phyloP scores from a whole-genome alignment of 2,888 invertebrate species.

The Meliscaeva auricollis region DNA sequence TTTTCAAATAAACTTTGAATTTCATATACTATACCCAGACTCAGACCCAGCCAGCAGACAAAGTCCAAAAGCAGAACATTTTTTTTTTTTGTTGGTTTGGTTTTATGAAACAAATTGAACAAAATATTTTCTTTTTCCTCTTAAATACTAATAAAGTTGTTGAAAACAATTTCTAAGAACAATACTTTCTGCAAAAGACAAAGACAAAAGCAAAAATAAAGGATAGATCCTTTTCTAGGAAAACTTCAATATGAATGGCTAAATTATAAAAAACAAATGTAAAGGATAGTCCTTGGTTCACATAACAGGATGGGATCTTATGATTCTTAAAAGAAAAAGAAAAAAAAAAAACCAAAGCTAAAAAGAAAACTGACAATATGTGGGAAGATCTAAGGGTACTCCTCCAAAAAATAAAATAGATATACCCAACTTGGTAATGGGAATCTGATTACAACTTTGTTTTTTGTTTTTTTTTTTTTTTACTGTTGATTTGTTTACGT shows the following conservation, averaged over 20 bases:
- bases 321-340: not conserved
- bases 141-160: conserved; percentile 11
- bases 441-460: conserved; percentile 51
- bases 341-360: not conserved
- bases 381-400: conserved; percentile 11
- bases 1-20: conserved; percentile 51
- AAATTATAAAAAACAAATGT: conserved; percentile 18
- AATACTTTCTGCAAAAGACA: conserved; percentile 42
- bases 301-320: conserved; percentile 5
- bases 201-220: conserved; percentile 2
- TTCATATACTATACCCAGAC: not conserved
- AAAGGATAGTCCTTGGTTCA: not conserved
- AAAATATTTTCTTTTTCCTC: conserved; percentile 44
- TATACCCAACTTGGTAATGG: conserved; percentile 8
- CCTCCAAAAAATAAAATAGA: not conserved
- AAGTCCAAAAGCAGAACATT: conserved; percentile 16
- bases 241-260: not conserved
- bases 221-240: not conserved
- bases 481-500: conserved; percentile 1
- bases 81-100: not conserved
- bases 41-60: too few species aligned
- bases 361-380: not conserved
- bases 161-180: conserved; percentile 45
- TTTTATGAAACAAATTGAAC: not conserved
- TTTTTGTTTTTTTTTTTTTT: too few species aligned